Base-by-base conservation (phyloP, 2,888 invertebrate species). In the Leptinotarsa tumamoca region DNA sequence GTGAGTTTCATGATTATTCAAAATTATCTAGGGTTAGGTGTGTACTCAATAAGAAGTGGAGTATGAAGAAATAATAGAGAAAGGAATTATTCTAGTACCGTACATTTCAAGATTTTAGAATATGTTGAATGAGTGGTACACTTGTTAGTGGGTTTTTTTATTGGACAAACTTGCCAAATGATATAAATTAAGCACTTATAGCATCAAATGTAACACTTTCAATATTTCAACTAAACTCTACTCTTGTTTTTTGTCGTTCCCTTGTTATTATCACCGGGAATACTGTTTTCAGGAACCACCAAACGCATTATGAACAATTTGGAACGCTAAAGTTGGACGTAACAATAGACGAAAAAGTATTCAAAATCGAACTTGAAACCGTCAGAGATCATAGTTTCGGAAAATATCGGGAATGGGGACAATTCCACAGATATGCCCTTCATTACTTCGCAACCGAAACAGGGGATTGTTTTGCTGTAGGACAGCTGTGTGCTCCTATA, bases 281-380 rank as follows among this genome's bases (percentile, higher is more conserved):
- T 52, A 13, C 33, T 58, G 61, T 77, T 83, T 89, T 58, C 86
- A 94, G 94, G 77, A 88, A 91, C 52, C 94, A 94, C 86, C 94
- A 94, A 88, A 92, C 92, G 0, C 94, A 95, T 86, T 94, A 94
- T 85, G 94, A 95, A 83, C 95, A 95, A 88, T 92, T 92, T 90
- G 94, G 94, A 3, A 88, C 87, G 63, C 84, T 94, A 2, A 87
- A 88, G 70, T 93, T 93, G 5, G 89, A 86, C 1, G 90, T 91
- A 0, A 86, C 86, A 33, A 88, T 94, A 14, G 90, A 92, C 78
- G 91, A 90, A 0, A 87, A 87, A 77, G 81, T 84, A 68, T 90
- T 90, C 75, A 77, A 85, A 3, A 80, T 93, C 2, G 86, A 89
- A 27, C 88, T 94, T 84, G 91, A 91, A 18, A 92, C 92, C 43